Evolutionary conservation across 2,888 invertebrate species (phyloP), one percentile per base, ranked within the genome.

Genomic region (Oconnorella tubifera): DNA sequence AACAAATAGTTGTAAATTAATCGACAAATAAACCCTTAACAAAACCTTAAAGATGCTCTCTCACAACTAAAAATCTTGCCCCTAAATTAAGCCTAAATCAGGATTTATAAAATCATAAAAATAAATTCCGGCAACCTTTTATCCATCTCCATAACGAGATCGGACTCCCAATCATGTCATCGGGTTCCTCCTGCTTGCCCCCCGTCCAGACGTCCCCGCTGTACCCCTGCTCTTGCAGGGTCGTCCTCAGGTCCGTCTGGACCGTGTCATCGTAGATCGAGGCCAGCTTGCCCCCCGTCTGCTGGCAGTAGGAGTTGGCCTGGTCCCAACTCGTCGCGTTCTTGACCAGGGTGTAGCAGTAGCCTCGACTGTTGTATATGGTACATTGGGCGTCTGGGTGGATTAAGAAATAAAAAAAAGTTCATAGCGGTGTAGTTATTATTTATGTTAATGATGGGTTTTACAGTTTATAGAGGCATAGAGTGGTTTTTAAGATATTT

Each of bases 131-230:
- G n/a, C n/a, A 25, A 51, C 53, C 53, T 51, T 51, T 51, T 19
- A 51, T 27, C 53, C 53, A 51, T 19, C 53, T 19, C 53, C 53
- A 51, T 19, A 51, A 27, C 25, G 53, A 25, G 23, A 6, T 4
- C 10, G 53, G 53, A 25, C 25, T 23, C 4, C 53, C 53, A 19
- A 51, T 51, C 53, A 6, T 19, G 53, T 25, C 25, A 51, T 51
- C 25, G 6, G 53, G 25, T 6, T 51, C 53, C 53, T 51, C 53
- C 53, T 51, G 14, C 4, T 27, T 10, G 6, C 14, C 53, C 10
- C 53, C 53, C 4, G 25, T 51, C 53, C 53, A 51, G 25, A 19
- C 6, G 53, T 51, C 53, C 53, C 53, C 53, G 14, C 23, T 51
- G 53, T 19, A 51, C 14, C 25, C 4, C 25, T 51, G 23, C 6